Evolutionary conservation across 2,797 vertebrate species (phyloP), one percentile per base, ranked within the genome.

Genomic region (Fistularia commersonii): DNA sequence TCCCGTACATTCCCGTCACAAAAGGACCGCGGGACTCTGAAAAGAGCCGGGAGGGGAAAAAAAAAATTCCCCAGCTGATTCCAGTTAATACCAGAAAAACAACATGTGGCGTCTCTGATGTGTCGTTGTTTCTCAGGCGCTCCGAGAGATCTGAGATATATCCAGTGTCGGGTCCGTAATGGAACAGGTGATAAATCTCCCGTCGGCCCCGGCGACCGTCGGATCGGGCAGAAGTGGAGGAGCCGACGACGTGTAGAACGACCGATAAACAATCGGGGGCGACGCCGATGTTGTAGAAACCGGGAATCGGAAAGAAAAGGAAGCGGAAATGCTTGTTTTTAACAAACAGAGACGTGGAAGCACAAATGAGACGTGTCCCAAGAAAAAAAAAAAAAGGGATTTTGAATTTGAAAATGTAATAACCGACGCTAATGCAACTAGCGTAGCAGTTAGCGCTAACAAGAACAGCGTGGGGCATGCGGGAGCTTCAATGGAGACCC

Each of bases 31-130:
- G 23, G 55, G 57, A 70, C 54, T 52, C 50, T 62, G 44, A 46
- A 23, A 54, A 69, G 58, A 49, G 62, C 55, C 44, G 42, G 44
- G 54, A 62, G 61, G 23, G 23, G 23, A 23, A 23, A 23, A 4
- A 23, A 23, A 60, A 71, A 70, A 79, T 72, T 80, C 72, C 73
- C 69, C 70, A 73, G 73, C 81, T 82, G 75, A 85, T 80, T 84
- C 74, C 60, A 55, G 49, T 86, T 81, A 81, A 83, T 79, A 58
- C 65, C 57, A 78, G 57, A 74, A 80, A 81, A 81, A 74, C 72
- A 78, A 65, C 66, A 64, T 70, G 11, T 59, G 63, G 12, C 35
- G 9, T 53, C 54, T 69, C 68, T 77, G 72, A 78, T 64, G 48
- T 64, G 60, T 48, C 65, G 64, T 76, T 81, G 72, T 81, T 85